Evolutionary conservation across 2,888 invertebrate genomes (phyloP), one percentile per base, ranked within the genome.

Genomic region (Leptopilina myrica): DNA sequence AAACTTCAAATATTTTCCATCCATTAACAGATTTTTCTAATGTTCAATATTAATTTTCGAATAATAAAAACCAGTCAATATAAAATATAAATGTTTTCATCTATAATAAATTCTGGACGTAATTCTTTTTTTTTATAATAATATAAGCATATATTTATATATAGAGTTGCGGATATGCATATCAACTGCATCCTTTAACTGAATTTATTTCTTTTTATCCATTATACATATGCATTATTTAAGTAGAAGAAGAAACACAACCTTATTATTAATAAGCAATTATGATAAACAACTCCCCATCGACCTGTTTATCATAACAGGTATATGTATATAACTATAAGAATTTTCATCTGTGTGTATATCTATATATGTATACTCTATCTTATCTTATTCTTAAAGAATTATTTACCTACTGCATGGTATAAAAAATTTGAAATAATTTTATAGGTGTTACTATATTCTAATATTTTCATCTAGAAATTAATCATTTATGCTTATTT

Each of bases 201-300:
- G 26, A 64, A 64, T 64, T 64, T 40, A 64, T 64, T 14, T 33
- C 64, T 73, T 69, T 53, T 53, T 7, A 69, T 53, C 2, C 20
- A 33, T 56, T 33, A 73, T 43, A 43, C 8, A 33, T 73, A n/a
- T 14, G 20, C 53, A 62, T 62, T 40, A 26, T 73, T 73, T 26
- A 26, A 56, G 53, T 7, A 26, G 53, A 33, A 33, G 14, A 73
- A 26, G 53, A 69, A 49, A 53, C 12, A 49, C 53, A 56, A 73
- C 53, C 56, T 56, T 73, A 73, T 73, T 56, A 73, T 73, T 73
- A 73, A 26, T 56, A 56, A 56, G 73, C 73, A 73, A 73, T 73
- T 56, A 56, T 73, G 53, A 56, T 73, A 73, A 73, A 73, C 56
- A 73, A 53, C 53, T 73, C 5, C 14, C 53, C 20, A 56, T 9